These are phyloP conservation scores for Litocranius walleri DNA, from an alignment of 2,113 vertebrate genomes.

Conservation along the genomic window DNA sequence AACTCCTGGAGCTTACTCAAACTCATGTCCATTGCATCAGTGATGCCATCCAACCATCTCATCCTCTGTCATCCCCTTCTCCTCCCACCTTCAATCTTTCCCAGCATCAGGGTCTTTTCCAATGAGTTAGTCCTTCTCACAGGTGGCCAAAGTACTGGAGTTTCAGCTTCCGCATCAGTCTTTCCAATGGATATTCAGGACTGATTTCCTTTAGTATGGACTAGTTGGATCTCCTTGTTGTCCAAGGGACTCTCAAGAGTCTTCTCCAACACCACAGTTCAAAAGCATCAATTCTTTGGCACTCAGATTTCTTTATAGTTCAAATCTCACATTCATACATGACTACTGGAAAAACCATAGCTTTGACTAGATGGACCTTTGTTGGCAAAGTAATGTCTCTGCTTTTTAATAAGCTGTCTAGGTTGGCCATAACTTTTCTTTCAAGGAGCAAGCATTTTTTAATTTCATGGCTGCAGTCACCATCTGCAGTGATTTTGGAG, in stretches of 20 bases:
- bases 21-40: not conserved
- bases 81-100: not conserved
- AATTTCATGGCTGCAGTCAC: not conserved
- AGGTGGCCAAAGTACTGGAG: not conserved
- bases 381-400: not conserved
- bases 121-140: not conserved
- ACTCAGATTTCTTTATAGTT: not conserved
- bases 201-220: not conserved
- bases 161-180: not conserved
- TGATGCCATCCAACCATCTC: not conserved
- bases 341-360: not conserved
- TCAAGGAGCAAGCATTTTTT: not conserved
- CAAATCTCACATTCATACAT: not conserved
- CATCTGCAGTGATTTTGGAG: not conserved
- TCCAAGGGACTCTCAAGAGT: not conserved
- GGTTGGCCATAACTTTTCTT: not conserved
- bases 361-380: not conserved
- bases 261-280: not conserved
- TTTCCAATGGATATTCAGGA: not conserved
- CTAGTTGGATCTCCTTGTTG: not conserved
- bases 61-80: not conserved
- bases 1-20: not conserved
- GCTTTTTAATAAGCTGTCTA: not conserved
- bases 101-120: not conserved
- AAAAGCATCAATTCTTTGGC: not conserved